A percentile compares a stretch with the other conserved stretches of the same genome.
phyloP scores from a whole-genome alignment of 1,140 invertebrate species.

The Sipha flava region DNA sequence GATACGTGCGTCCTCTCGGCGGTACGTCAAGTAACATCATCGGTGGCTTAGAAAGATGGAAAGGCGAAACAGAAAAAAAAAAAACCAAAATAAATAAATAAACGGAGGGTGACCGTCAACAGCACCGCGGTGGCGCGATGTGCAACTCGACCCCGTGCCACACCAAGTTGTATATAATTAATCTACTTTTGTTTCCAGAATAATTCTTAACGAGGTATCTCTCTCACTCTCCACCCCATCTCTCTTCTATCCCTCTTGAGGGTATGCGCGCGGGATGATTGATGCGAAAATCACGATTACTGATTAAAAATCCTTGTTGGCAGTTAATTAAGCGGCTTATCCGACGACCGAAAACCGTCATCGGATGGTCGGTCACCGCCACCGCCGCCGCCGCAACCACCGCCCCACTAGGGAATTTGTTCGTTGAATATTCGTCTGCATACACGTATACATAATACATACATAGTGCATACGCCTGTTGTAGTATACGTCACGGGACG shows the following conservation, averaged over 20 bases:
- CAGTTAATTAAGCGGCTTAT: constrained; percentile 29
- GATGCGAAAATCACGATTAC: constrained; percentile 26
- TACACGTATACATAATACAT: no score
- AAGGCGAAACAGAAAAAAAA: background rate
- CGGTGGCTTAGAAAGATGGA: background rate
- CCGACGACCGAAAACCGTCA: background rate
- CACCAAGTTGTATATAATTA: constrained; percentile 19
- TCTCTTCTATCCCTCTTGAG: background rate
- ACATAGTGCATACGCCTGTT: background rate
- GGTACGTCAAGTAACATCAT: background rate
- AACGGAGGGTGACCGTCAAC: background rate
- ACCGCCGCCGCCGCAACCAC: no score
- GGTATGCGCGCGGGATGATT: background rate
- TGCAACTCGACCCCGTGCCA: background rate
- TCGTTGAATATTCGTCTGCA: background rate
- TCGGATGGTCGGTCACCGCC: background rate
- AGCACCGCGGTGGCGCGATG: background rate
- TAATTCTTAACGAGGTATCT: constrained; percentile 24
- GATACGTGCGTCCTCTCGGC: background rate
- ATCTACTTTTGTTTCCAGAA: constrained; percentile 28
- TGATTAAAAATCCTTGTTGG: constrained; percentile 27
- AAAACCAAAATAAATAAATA: background rate
- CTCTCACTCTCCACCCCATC: background rate
- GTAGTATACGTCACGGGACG: background rate
- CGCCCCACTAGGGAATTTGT: constrained; percentile 11